Evolutionary conservation across 2,888 invertebrate genomes (phyloP).

Genomic region (Patella depressa): DNA sequence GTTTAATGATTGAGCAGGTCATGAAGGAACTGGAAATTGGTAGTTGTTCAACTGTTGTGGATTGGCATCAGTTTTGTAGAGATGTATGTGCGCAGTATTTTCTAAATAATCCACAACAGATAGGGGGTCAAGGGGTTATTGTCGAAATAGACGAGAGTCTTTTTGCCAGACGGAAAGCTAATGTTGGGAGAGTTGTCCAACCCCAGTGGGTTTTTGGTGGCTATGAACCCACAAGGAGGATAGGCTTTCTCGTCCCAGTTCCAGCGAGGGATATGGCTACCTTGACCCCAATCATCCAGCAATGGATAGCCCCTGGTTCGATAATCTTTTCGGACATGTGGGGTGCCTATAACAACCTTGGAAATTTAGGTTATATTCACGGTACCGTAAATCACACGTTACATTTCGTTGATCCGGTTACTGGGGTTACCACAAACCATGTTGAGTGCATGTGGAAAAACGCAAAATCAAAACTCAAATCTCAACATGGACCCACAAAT

Average conservation of each 20-base stretch:
- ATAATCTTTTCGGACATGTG: background rate
- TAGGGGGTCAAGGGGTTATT: background rate
- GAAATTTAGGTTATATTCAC: background rate
- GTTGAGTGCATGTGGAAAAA: background rate
- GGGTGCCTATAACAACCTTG: background rate
- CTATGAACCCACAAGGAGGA: background rate
- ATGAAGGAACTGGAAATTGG: background rate
- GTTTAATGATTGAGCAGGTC: background rate
- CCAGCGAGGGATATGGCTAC: background rate
- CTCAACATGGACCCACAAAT: no score
- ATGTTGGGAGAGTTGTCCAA: background rate
- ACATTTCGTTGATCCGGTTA: background rate
- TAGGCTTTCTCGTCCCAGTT: background rate
- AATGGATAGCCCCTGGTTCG: background rate
- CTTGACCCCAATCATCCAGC: background rate
- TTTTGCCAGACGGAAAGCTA: background rate
- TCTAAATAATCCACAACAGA: background rate
- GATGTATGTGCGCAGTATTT: background rate
- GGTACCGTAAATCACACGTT: background rate
- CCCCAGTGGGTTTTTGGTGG: background rate
- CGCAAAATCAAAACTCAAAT: background rate
- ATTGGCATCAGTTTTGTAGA: background rate
- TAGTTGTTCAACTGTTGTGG: background rate
- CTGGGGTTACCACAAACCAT: background rate
- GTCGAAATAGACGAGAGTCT: background rate